Conservation (phyloP, 2,888 invertebrate species). For the Trilocha varians region DNA sequence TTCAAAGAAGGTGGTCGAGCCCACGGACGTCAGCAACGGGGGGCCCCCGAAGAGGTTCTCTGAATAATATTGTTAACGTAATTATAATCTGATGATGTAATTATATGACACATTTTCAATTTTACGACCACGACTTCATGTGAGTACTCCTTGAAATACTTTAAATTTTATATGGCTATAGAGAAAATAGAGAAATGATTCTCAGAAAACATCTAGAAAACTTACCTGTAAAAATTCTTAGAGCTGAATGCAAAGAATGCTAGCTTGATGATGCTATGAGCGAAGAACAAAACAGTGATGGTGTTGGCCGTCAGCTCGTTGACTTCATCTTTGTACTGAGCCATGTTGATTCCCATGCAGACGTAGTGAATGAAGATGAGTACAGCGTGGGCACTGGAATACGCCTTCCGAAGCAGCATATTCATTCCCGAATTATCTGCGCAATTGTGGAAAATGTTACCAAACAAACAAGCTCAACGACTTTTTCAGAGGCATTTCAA, state of each 20-base stretch:
- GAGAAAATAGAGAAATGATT: neutral
- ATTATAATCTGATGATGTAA: no score
- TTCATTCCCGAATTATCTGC: conserved; percentile 61
- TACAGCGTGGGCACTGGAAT: conserved; percentile 74
- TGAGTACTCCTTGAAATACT: no score
- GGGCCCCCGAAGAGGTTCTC: no score
- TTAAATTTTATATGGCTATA: no score
- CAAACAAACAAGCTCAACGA: no score
- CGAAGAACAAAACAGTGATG: conserved; percentile 86
- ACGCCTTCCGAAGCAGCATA: conserved; percentile 73
- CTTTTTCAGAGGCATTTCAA: no score
- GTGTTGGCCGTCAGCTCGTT: conserved; percentile 84
- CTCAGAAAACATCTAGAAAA: conserved; percentile 3
- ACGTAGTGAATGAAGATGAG: conserved; percentile 76
- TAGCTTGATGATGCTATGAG: conserved; percentile 83
- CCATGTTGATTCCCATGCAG: conserved; percentile 78
- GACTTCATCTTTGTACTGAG: conserved; percentile 81
- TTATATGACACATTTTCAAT: no score
- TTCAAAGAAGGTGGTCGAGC: no score
- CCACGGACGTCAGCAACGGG: no score
- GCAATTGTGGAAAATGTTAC: no score
- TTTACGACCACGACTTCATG: no score
- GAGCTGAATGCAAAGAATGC: conserved; percentile 81
- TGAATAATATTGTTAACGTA: no score
- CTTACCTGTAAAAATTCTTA: conserved; percentile 82